These are phyloP conservation scores for Athripsodes cinereus DNA, from an alignment of 2,888 invertebrate genomes.

Conservation along the genomic window DNA sequence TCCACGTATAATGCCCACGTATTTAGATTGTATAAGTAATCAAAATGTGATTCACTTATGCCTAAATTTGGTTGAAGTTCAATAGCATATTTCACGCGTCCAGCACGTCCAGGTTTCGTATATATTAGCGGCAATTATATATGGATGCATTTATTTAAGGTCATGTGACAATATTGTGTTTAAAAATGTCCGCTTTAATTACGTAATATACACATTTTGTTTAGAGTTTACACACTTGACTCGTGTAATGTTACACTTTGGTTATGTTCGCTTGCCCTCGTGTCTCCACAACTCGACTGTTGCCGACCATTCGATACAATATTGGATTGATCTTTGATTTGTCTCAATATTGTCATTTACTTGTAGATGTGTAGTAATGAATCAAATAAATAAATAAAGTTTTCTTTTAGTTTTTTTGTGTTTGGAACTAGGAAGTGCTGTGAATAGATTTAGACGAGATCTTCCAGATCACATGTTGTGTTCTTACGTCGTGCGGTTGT, in stretches of 20 bases:
- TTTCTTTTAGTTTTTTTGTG: no score
- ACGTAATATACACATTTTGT: conserved; percentile 26
- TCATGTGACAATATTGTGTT: conserved; percentile 26
- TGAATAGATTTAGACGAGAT: no score
- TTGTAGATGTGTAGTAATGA: background rate
- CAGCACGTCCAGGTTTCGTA: conserved; percentile 1
- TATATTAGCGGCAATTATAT: background rate
- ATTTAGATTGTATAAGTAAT: conserved; percentile 13
- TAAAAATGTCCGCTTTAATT: conserved; percentile 25
- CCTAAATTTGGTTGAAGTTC: conserved; percentile 23
- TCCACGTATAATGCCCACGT: conserved; percentile 24
- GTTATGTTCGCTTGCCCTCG: conserved; percentile 16
- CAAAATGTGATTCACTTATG: conserved; percentile 21
- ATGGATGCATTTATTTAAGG: conserved; percentile 19
- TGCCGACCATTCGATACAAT: no score
- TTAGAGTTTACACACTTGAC: conserved; percentile 17
- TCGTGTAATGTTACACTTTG: conserved; percentile 24
- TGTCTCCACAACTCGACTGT: background rate
- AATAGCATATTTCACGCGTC: conserved; percentile 9
- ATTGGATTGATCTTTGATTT: background rate
- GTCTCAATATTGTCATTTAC: background rate
- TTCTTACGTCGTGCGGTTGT: no score
- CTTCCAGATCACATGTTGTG: no score
- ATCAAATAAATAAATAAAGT: no score
- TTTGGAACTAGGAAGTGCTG: no score